Evolutionary conservation across 2,888 invertebrate species (phyloP), one percentile per base, ranked within the genome.

Genomic region (Oscheius onirici): DNA sequence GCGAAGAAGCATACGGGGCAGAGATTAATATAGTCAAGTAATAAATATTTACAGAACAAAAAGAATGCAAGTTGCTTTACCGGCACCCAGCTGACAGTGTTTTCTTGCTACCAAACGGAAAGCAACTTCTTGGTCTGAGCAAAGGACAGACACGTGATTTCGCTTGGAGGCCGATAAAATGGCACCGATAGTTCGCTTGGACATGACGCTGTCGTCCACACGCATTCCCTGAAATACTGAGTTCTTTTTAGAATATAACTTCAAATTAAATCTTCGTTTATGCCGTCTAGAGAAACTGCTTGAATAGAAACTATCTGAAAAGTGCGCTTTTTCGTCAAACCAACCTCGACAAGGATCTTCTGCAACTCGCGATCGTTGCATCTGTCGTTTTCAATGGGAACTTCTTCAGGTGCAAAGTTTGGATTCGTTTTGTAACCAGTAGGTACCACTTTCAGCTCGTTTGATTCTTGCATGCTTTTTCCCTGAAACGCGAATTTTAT

Each of bases 401-500:
- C 57, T 28, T 68, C 68, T 17, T 57, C 46, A 5, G 57, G 57
- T 15, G 68, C 24, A 17, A 68, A 68, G n/a, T 44, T 44, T 2
- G 68, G 68, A 57, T 57, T 68, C 15, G 68, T 68, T 28, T 68
- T 55, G 44, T 68, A 68, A 3, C 68, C 68, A 3, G 68, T 46
- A n/a, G 68, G 51, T 8, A 68, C 28, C 8, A 68, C 41, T 46
- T n/a, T 55, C 13, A 68, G 41, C 15, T 66, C 66, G 20, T 46
- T 46, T 46, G 0, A 3, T 46, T 17, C 20, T 3, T 46, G n/a
- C n/a, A n/a, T n/a, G n/a, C 0, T 34, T 34, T 34, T 34, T 34
- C 5, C 34, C 8, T 6, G 8, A 34, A 34, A 34, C 34, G 8
- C 34, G 8, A 34, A 0, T 34, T 3, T 34, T 34, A 34, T 3